These are phyloP conservation scores for Elysia crispata DNA, from an alignment of 2,888 invertebrate genomes.

Conservation along the genomic window DNA sequence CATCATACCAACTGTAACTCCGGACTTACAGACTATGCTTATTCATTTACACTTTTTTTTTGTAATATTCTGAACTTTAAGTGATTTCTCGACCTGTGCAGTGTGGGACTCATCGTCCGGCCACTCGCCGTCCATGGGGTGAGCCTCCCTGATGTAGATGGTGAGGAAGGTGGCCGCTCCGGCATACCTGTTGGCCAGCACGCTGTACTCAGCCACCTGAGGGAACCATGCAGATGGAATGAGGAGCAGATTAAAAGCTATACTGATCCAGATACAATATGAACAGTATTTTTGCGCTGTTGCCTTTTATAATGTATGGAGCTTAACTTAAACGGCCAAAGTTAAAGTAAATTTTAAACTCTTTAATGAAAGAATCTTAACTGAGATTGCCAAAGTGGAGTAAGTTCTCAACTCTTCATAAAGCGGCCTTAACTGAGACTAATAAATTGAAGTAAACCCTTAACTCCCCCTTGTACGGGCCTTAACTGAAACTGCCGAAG, in stretches of 20 bases:
- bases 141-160: constrained; percentile 22
- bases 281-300: no score
- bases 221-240: neutral
- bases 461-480: neutral
- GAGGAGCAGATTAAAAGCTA: neutral
- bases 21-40: no score
- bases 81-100: neutral
- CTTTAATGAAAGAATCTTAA: no score
- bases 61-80: no score
- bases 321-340: no score
- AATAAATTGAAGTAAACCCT: neutral
- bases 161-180: neutral
- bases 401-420: no score
- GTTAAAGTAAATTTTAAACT: no score
- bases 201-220: neutral
- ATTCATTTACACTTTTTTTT: no score
- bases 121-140: constrained; percentile 12
- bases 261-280: neutral
- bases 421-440: no score
- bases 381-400: no score
- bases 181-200: neutral
- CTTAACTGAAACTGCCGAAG: constrained; percentile 5
- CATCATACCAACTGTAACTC: no score
- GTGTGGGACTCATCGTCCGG: neutral
- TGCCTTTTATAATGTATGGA: no score